phyloP scores from a whole-genome alignment of 1,140 invertebrate species.

The Aphidius ervi region DNA sequence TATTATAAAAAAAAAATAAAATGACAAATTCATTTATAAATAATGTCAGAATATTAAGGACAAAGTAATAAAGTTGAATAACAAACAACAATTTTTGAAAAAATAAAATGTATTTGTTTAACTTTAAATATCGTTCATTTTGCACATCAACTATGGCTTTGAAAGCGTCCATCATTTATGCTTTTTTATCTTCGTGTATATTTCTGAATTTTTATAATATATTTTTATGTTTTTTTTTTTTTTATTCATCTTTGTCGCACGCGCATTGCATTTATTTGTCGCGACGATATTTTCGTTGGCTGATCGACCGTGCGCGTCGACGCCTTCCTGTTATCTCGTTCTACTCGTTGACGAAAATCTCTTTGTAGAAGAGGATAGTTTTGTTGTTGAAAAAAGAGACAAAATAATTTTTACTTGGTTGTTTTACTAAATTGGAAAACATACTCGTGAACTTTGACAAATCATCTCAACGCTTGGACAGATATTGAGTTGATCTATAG shows the following conservation, averaged over 20 bases:
- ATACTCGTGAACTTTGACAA: constrained; percentile 4
- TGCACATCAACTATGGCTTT: constrained; percentile 7
- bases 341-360: too few relatives aligned
- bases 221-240: constrained; percentile 14
- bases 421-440: too few relatives aligned
- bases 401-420: too few relatives aligned
- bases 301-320: constrained; percentile 21
- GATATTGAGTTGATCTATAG: too few relatives aligned
- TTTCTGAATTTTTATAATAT: constrained; percentile 13
- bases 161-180: constrained; percentile 16
- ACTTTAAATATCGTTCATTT: constrained; percentile 15
- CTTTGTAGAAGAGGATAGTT: too few relatives aligned
- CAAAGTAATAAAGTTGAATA: constrained; percentile 11
- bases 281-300: constrained; percentile 21
- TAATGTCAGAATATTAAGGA: constrained; percentile 8
- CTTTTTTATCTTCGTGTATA: constrained; percentile 1
- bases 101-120: constrained; percentile 11
- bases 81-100: constrained; percentile 4
- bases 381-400: too few relatives aligned
- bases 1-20: constrained; percentile 1
- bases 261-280: constrained; percentile 3
- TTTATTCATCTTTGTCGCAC: constrained; percentile 10
- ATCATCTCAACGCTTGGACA: constrained; percentile 18
- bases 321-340: constrained; percentile 19
- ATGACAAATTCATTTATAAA: background rate